Conservation (phyloP, 2,888 invertebrate species). For the Saturnia japonica region DNA sequence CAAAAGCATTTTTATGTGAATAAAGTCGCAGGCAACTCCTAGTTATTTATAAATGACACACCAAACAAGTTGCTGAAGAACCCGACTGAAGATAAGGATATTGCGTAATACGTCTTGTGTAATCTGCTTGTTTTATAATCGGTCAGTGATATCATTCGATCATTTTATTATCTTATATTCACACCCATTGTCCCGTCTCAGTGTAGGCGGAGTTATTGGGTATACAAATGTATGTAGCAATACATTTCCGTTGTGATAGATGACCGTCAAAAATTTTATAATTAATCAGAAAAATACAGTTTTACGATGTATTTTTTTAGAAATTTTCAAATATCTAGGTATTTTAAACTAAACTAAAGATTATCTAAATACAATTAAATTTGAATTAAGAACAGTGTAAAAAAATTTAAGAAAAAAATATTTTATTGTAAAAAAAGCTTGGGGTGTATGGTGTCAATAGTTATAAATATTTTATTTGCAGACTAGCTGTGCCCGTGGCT, state of each 20-base stretch:
- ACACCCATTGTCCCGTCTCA: constrained; percentile 8
- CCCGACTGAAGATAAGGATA: constrained; percentile 24
- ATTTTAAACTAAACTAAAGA: background rate
- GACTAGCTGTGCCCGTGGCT: too few species aligned
- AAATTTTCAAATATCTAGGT: background rate
- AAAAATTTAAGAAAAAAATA: too few species aligned
- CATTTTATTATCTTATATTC: constrained; percentile 31
- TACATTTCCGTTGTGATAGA: background rate
- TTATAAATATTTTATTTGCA: too few species aligned
- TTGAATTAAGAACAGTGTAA: too few species aligned
- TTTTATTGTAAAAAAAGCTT: too few species aligned
- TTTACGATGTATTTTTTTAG: background rate
- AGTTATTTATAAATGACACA: background rate
- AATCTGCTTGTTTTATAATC: constrained; percentile 37
- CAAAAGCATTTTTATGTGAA: too few species aligned
- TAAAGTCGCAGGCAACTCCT: too few species aligned
- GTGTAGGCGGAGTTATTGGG: constrained; percentile 13
- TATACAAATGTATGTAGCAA: constrained; percentile 1
- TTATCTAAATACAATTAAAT: background rate
- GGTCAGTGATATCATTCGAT: constrained; percentile 38
- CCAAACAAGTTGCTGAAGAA: constrained; percentile 15
- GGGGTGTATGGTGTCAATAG: too few species aligned
- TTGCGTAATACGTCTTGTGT: constrained; percentile 27
- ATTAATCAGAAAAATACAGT: background rate
- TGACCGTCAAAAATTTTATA: background rate